Percentiles rank a stretch among this genome's conserved stretches.
These are phyloP conservation scores for Stegodyphus dumicola DNA, from an alignment of 1,140 invertebrate genomes.

Conservation along the genomic window DNA sequence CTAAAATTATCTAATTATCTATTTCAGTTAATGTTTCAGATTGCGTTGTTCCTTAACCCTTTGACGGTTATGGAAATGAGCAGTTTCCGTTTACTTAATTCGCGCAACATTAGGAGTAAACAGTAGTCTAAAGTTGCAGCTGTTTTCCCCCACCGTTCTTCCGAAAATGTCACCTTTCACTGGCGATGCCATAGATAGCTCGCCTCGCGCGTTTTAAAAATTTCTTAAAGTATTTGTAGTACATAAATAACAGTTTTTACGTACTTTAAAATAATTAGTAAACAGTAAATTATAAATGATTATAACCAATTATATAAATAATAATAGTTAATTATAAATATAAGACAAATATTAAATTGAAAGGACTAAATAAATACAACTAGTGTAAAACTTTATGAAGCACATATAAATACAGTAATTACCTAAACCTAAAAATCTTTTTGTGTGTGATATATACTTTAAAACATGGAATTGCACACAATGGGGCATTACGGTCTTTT, in stretches of 20 bases:
- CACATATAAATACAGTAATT: conserved; percentile 17
- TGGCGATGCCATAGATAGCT: conserved; percentile 18
- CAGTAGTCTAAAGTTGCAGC: conserved; percentile 9
- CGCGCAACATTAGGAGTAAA: background rate
- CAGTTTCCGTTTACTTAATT: no score
- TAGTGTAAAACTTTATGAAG: conserved; percentile 25
- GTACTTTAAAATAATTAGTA: no score
- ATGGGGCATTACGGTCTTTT: background rate
- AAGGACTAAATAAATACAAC: conserved; percentile 20
- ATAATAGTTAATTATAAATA: no score
- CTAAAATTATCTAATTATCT: no score
- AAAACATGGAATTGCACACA: conserved; percentile 10
- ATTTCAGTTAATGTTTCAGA: no score
- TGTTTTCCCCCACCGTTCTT: conserved; percentile 14
- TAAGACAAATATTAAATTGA: conserved; percentile 7
- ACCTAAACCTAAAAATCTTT: conserved; percentile 15
- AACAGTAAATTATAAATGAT: no score
- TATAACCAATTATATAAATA: no score
- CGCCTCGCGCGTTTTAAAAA: conserved; percentile 9
- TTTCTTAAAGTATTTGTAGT: conserved; percentile 17
- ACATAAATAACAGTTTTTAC: conserved; percentile 22
- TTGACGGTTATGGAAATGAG: conserved; percentile 16
- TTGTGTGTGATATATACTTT: conserved; percentile 3
- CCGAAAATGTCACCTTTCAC: conserved; percentile 16
- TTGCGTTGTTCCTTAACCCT: no score